These are phyloP conservation scores for Elaphurus davidianus DNA, from an alignment of 2,113 vertebrate species.

Conservation along the genomic window DNA sequence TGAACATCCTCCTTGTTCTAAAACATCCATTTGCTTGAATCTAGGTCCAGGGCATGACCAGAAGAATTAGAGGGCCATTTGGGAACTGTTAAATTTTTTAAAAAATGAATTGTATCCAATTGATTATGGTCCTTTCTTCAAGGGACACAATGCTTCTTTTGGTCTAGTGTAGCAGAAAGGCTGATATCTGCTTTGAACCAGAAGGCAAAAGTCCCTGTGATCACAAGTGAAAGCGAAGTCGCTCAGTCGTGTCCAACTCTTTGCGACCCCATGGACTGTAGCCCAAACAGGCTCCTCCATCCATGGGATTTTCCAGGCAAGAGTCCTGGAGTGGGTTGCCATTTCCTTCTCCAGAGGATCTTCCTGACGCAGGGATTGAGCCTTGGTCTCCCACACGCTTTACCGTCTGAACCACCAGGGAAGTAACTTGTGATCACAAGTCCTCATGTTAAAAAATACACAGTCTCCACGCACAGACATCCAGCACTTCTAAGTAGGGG, in stretches of 20 bases:
- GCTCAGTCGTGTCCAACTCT: rapidly evolving
- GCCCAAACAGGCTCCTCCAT: rapidly evolving
- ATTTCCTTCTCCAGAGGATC: neutral
- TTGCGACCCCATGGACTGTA: neutral
- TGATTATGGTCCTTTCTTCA: neutral
- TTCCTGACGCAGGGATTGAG: neutral
- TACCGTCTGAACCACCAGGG: neutral
- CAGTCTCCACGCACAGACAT: neutral
- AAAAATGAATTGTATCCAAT: neutral
- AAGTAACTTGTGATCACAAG: neutral
- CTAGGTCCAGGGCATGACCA: neutral
- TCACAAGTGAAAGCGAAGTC: neutral
- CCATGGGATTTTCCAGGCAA: neutral
- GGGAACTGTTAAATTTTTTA: neutral
- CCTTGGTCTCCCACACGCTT: neutral
- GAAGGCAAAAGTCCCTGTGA: neutral
- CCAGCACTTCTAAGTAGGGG: neutral
- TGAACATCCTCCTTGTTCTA: neutral
- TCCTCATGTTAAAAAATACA: neutral
- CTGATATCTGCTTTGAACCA: neutral
- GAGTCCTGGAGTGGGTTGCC: neutral
- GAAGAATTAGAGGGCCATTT: neutral
- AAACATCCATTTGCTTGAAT: neutral
- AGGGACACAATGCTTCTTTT: neutral
- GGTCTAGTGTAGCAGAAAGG: neutral